Evolutionary conservation across 2,888 invertebrate species (phyloP).

Genomic region (Cheilosia scutellata): DNA sequence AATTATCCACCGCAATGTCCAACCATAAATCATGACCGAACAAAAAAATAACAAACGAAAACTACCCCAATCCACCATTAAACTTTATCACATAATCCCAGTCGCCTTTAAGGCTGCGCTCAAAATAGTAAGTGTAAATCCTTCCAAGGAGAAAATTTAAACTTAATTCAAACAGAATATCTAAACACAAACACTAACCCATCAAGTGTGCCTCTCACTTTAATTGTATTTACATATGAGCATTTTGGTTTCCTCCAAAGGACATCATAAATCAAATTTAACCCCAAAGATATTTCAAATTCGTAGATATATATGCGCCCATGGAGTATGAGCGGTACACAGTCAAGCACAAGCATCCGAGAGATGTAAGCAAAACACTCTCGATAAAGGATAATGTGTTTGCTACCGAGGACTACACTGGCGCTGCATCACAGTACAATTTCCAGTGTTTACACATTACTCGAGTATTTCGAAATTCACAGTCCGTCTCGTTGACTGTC

Average conservation of each 20-base stretch:
- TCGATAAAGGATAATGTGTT: slow-evolving; percentile 54
- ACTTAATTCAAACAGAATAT: slow-evolving; percentile 68
- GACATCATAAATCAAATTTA: slow-evolving; percentile 73
- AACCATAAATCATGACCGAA: slow-evolving; percentile 41
- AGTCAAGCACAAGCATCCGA: neutral
- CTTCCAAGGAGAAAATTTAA: slow-evolving; percentile 59
- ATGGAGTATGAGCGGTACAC: slow-evolving; percentile 9
- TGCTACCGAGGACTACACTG: slow-evolving; percentile 7
- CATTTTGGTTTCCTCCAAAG: slow-evolving; percentile 45
- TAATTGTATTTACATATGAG: slow-evolving; percentile 73
- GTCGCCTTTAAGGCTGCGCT: slow-evolving; percentile 8
- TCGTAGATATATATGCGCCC: slow-evolving; percentile 39
- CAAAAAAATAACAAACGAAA: slow-evolving; percentile 7
- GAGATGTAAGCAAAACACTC: slow-evolving; percentile 43
- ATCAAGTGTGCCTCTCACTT: slow-evolving; percentile 25
- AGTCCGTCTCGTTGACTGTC: slow-evolving; percentile 30
- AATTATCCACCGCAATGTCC: slow-evolving; percentile 62
- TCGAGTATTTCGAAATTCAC: slow-evolving; percentile 50
- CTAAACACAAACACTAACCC: slow-evolving; percentile 38
- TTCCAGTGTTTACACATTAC: slow-evolving; percentile 58
- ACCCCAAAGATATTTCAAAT: slow-evolving; percentile 71
- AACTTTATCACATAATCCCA: neutral
- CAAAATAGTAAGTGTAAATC: slow-evolving; percentile 60
- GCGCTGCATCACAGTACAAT: slow-evolving; percentile 40
- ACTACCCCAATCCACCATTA: slow-evolving; percentile 13